phyloP scores from a whole-genome alignment of 2,888 invertebrate species.

The Nipponacmea schrenckii region DNA sequence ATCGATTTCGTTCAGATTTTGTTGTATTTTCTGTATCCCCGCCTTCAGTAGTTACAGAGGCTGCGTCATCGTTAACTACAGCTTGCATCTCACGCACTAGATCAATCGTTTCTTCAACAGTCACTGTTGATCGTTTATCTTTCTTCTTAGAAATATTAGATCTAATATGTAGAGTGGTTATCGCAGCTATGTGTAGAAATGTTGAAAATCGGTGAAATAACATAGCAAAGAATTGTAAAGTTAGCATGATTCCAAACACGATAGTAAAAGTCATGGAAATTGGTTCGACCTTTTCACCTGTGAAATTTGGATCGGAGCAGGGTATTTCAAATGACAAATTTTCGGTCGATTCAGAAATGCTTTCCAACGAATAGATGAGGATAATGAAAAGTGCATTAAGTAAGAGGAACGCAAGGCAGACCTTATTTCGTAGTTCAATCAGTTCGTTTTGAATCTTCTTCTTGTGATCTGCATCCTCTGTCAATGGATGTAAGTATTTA shows the following conservation, averaged over 20 bases:
- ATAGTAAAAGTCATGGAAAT: constrained; percentile 14
- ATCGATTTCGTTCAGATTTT: constrained; percentile 4
- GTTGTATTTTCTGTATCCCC: neutral
- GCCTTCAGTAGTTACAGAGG: constrained; percentile 12
- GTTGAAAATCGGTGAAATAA: constrained; percentile 98
- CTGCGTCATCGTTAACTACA: constrained; percentile 9
- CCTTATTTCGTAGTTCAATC: constrained; percentile 92
- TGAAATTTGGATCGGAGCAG: neutral
- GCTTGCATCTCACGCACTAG: constrained; percentile 30
- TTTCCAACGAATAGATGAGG: constrained; percentile 96
- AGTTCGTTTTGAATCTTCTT: constrained; percentile 67
- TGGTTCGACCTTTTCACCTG: neutral
- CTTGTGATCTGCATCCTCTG: constrained; percentile 83
- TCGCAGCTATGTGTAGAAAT: constrained; percentile 92
- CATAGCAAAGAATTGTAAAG: constrained; percentile 78
- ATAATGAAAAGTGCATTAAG: constrained; percentile 96
- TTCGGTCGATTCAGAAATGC: constrained; percentile 74
- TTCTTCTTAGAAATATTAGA: neutral
- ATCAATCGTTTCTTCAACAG: constrained; percentile 30
- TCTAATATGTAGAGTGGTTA: constrained; percentile 73
- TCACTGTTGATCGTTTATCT: constrained; percentile 12
- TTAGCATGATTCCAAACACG: constrained; percentile 12
- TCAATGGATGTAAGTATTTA: constrained; percentile 92
- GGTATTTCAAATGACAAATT: neutral
- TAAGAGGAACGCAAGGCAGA: constrained; percentile 82